Base-by-base conservation (phyloP, 2,797 vertebrate genomes). In the Enteromius trimaculatus region DNA sequence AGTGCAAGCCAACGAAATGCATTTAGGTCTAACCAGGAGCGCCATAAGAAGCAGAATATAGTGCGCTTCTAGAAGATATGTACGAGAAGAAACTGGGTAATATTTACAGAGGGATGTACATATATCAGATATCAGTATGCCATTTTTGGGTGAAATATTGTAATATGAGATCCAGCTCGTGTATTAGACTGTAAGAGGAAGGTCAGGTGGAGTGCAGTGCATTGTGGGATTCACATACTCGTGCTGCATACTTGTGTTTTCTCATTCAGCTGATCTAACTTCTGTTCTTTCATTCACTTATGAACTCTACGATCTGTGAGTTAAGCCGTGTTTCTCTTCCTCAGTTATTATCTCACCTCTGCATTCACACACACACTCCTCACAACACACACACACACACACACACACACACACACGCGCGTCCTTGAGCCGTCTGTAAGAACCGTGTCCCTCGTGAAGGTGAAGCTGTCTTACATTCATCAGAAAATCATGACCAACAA, bases 381-480 rank as follows among this genome's bases (percentile, higher is more conserved):
- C 68, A 16, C 68, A 2, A 6, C 3, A 6, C 60, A 16, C 60
- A 62, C 60, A 62, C 60, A 64, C 3, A 65, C 26, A 31, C 44
- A 1, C 13, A 17, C 17, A 31, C 1, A 29, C 16, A 10, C 37
- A 8, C 29, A n/a, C 71, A 23, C 21, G 71, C 19, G 11, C n/a
- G 71, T 53, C 71, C 71, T 74, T 74, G 71, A 74, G 71, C 10
- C 29, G 29, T 74, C 49, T 51, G 11, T 5, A 55, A 11, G 71
- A 55, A 49, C 13, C 0, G 4, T 26, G 8, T 9, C 29, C 16
- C 44, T 31, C 3, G 26, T 13, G 70, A 51, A 51, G 70, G 47
- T 51, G 47, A 9, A 53, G n/a, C 47, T 4, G 71, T 44, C 21
- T 55, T n/a, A 53, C n/a, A 47, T 17, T 29, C 1, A 47, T 7